Percentiles rank a stretch among this genome's conserved stretches.
Conservation (phyloP, 2,113 vertebrate genomes). For the Ardeotis arabs region DNA sequence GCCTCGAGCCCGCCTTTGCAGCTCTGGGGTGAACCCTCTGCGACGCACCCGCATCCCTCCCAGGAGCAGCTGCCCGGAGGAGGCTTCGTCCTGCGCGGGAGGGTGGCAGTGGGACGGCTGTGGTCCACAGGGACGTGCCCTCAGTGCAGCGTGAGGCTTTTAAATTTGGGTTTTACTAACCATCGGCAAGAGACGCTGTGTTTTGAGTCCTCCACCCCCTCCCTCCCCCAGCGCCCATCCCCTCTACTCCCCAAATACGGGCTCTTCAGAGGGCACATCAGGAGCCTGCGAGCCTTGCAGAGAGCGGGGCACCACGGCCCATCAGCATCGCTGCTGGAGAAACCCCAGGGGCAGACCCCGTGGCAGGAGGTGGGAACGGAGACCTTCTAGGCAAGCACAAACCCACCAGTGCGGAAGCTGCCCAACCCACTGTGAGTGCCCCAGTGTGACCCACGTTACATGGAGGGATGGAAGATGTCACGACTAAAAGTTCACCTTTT, state of each 20-base stretch:
- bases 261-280: not conserved
- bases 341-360: not conserved
- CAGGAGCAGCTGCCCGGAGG: not conserved
- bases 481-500: not conserved
- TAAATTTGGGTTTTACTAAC: no score
- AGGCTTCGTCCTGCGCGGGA: accelerated
- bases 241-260: not conserved
- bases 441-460: not conserved
- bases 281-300: not conserved
- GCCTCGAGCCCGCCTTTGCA: accelerated
- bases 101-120: not conserved
- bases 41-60: not conserved
- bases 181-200: accelerated
- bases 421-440: not conserved
- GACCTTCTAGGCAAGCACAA: not conserved
- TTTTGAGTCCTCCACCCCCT: not conserved
- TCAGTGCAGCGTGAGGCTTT: accelerated
- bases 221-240: not conserved
- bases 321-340: not conserved
- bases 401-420: not conserved
- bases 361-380: not conserved
- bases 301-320: not conserved
- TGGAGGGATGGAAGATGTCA: accelerated
- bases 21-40: not conserved
- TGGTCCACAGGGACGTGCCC: accelerated